Evolutionary conservation across 1,140 invertebrate species (phyloP), one percentile per base, ranked within the genome.

Genomic region (Plectus sambesii): DNA sequence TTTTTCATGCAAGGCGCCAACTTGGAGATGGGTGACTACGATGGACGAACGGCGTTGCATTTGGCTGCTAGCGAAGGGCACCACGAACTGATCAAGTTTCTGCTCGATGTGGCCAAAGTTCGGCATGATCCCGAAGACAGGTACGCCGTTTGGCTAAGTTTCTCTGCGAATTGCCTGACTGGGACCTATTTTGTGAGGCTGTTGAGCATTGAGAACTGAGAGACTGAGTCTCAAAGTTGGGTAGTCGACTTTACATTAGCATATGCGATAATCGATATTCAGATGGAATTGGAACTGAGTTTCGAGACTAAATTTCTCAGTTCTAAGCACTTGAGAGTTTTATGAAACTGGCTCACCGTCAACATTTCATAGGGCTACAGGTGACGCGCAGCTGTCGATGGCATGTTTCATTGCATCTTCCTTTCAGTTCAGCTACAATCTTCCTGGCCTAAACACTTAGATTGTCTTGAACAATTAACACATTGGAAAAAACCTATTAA

Each of bases 81-180:
- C 35, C 42, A 49, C 6, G 20, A 51, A 23, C 51, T 67, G 26
- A 48, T 68, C 24, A 60, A 59, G 43, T 67, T 69, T 53, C 47
- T 67, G 33, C 36, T 67, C 2, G 89, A 92, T 80, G 82, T 81
- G 1, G 70, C 86, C 48, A 80, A 83, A 8, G 88, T 92, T 70
- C 56, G 67, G 35, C 76, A 83, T 56, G 77, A 83, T 61, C 80
- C 84, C 15, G 78, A 78, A 59, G 82, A 84, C 61, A 75, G 80
- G 80, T 81, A 62, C 12, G 17, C 17, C 23, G 36, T 46, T 9
- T 27, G 35, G 17, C 22, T 15, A 35, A 47, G 12, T 24, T 9
- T n/a, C 23, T 2, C 3, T 23, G 20, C 26, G 4, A 2, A 26
- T 8, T 15, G 9, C 36, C 30, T 33, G 12, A 12, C 30, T 33